Conservation (phyloP, 2,888 invertebrate genomes). For the Orthosia incerta region DNA sequence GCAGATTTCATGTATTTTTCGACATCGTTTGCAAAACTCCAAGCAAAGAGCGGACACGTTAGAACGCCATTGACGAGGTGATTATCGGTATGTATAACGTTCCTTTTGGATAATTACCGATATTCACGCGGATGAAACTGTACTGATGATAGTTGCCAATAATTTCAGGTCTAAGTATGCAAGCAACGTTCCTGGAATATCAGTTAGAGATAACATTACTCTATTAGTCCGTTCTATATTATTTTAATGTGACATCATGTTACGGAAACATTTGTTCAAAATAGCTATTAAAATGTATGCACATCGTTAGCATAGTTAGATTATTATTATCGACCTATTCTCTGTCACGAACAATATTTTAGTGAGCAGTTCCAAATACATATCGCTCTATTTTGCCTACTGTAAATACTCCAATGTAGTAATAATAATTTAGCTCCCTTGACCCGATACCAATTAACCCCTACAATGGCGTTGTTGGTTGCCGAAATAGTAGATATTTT, state of each 20-base stretch:
- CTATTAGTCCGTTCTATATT: slow-evolving; percentile 3
- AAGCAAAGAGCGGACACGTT: too few relatives aligned
- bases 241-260: slow-evolving; percentile 11
- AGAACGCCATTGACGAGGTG: too few relatives aligned
- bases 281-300: slow-evolving; percentile 40
- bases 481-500: slow-evolving; percentile 8
- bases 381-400: slow-evolving; percentile 3
- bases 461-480: background rate
- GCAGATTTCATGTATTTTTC: too few relatives aligned
- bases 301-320: slow-evolving; percentile 47
- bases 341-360: slow-evolving; percentile 36
- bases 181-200: slow-evolving; percentile 22
- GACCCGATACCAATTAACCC: slow-evolving; percentile 31
- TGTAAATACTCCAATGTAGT: slow-evolving; percentile 4
- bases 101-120: too few relatives aligned
- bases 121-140: too few relatives aligned
- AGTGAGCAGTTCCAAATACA: slow-evolving; percentile 2
- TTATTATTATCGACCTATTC: slow-evolving; percentile 42
- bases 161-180: slow-evolving; percentile 1
- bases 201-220: slow-evolving; percentile 19
- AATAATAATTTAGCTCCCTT: slow-evolving; percentile 23
- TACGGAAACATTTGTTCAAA: slow-evolving; percentile 38
- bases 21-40: too few relatives aligned
- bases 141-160: too few relatives aligned
- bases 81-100: too few relatives aligned